phyloP scores from a whole-genome alignment of 2,797 vertebrate genomes.

The Luscinia megarhynchos region DNA sequence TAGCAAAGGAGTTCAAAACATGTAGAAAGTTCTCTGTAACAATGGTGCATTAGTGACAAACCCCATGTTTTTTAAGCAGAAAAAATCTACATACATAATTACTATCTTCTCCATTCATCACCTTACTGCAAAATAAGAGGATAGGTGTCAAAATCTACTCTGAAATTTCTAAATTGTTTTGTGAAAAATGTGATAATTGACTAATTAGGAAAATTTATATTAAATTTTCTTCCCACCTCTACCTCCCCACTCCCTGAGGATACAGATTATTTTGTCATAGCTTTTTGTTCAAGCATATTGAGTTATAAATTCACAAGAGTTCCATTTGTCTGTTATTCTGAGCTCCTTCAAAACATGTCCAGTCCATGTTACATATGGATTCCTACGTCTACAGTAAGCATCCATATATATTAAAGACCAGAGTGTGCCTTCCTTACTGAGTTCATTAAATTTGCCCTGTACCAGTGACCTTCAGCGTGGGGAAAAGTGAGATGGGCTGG shows the following conservation, averaged over 20 bases:
- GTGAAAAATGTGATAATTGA: not conserved
- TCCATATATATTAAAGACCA: not conserved
- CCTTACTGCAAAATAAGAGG: not conserved
- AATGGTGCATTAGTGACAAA: not conserved
- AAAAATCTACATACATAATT: not conserved
- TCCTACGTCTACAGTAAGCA: rapidly evolving
- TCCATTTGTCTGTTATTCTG: not conserved
- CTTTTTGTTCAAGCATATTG: not conserved
- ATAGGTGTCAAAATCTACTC: not conserved
- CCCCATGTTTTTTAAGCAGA: not conserved
- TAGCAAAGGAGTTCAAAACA: not conserved
- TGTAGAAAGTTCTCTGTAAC: not conserved
- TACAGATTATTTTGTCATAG: not conserved
- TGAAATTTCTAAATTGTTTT: not conserved
- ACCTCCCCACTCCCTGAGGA: rapidly evolving
- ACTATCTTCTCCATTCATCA: not conserved
- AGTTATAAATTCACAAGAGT: not conserved
- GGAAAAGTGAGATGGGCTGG: not conserved
- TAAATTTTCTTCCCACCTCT: not conserved
- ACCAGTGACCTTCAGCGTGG: not conserved
- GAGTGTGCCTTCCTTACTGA: not conserved
- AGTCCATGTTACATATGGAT: not conserved
- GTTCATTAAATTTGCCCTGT: not conserved
- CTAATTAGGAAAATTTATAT: not conserved
- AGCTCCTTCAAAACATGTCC: not conserved